phyloP scores from a whole-genome alignment of 2,888 invertebrate genomes.

The Azorinus chamasolen region DNA sequence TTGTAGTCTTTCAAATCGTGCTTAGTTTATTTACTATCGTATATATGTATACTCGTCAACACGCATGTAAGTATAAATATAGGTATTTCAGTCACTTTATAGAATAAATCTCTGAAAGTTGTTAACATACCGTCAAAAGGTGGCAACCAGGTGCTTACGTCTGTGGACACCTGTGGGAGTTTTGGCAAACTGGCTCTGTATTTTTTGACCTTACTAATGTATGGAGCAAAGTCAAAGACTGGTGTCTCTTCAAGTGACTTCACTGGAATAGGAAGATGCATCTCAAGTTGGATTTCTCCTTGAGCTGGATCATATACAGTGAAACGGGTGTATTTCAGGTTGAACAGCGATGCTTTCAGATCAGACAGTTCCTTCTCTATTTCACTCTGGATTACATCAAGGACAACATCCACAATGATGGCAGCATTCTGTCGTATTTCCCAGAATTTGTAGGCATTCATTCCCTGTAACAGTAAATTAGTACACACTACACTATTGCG shows the following conservation, averaged over 20 bases:
- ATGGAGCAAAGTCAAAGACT: slow-evolving; percentile 42
- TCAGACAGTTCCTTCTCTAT: slow-evolving; percentile 61
- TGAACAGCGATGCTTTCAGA: slow-evolving; percentile 35
- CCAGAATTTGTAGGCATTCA: slow-evolving; percentile 73
- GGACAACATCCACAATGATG: slow-evolving; percentile 41
- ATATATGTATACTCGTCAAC: too few species aligned
- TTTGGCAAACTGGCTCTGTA: slow-evolving; percentile 63
- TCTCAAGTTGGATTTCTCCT: slow-evolving; percentile 68
- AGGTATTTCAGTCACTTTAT: too few species aligned
- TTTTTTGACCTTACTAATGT: slow-evolving; percentile 45
- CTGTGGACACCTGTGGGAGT: slow-evolving; percentile 89
- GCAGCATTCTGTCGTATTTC: slow-evolving; percentile 70
- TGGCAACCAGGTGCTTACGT: slow-evolving; percentile 92
- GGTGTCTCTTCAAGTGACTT: slow-evolving; percentile 58
- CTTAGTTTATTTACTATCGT: too few species aligned
- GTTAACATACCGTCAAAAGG: slow-evolving; percentile 94
- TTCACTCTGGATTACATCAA: slow-evolving; percentile 59
- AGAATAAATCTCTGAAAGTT: too few species aligned
- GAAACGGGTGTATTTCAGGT: slow-evolving; percentile 47
- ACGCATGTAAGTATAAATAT: too few species aligned
- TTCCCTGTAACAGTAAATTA: slow-evolving; percentile 52
- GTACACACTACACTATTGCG: background rate
- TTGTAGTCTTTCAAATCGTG: too few species aligned
- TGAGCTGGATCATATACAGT: slow-evolving; percentile 61
- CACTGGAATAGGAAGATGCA: slow-evolving; percentile 64